phyloP scores from a whole-genome alignment of 1,140 invertebrate genomes.

The Lamellibrachia luymesi region DNA sequence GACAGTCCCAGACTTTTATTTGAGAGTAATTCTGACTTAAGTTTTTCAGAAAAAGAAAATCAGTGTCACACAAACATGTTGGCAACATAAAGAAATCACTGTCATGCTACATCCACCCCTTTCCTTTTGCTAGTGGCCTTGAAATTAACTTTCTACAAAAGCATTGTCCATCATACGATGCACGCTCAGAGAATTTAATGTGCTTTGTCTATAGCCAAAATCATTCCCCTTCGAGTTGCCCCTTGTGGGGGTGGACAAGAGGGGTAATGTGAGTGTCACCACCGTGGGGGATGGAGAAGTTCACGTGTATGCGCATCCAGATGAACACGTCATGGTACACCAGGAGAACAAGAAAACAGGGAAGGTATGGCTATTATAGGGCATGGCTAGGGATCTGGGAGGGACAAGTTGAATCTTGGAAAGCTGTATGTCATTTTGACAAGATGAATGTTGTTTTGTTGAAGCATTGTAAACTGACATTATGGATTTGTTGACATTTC shows the following conservation, averaged over 20 bases:
- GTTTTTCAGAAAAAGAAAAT: no score
- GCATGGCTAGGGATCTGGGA: background rate
- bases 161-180: background rate
- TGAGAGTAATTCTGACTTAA: no score
- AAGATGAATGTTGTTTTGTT: background rate
- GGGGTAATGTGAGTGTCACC: slow-evolving; percentile 29
- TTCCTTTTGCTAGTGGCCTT: background rate
- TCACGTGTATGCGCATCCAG: slow-evolving; percentile 44
- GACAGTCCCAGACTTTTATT: no score
- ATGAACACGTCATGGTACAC: slow-evolving; percentile 36
- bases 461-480: background rate
- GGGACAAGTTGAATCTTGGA: background rate
- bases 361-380: background rate
- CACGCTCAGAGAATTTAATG: background rate
- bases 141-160: background rate
- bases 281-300: slow-evolving; percentile 34
- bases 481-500: background rate
- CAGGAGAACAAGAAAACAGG: slow-evolving; percentile 21
- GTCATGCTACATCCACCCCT: no score
- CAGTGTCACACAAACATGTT: no score
- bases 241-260: slow-evolving; percentile 36
- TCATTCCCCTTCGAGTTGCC: slow-evolving; percentile 35
- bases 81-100: no score
- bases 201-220: background rate
- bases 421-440: background rate